Evolutionary conservation across 2,888 invertebrate genomes (phyloP).

Genomic region (Disparrhopalites patrizii): DNA sequence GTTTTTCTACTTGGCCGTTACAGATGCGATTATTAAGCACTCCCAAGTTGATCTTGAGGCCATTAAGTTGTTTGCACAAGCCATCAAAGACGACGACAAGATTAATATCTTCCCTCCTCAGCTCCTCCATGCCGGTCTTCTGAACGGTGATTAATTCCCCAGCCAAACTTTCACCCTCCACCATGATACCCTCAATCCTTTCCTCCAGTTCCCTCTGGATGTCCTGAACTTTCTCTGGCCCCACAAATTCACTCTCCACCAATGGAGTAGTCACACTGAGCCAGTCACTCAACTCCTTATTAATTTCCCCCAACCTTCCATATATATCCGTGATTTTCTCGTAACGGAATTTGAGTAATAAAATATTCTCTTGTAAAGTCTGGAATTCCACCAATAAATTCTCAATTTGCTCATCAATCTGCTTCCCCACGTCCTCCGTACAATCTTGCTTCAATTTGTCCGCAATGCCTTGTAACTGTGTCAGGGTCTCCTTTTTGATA

Average conservation of each 20-base stretch:
- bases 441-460: conserved; percentile 41
- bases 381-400: conserved; percentile 37
- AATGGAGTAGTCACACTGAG: neutral
- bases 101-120: conserved; percentile 18
- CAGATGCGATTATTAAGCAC: conserved; percentile 11
- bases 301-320: neutral
- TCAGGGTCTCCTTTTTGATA: conserved; percentile 23
- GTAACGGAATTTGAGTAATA: conserved; percentile 14
- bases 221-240: neutral
- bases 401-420: conserved; percentile 37
- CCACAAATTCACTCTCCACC: conserved; percentile 7
- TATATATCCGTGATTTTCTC: conserved; percentile 17
- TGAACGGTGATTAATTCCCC: conserved; percentile 14
- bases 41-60: conserved; percentile 17
- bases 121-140: conserved; percentile 13
- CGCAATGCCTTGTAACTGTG: conserved; percentile 34
- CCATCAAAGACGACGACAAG: conserved; percentile 21
- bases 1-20: neutral
- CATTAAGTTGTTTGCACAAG: conserved; percentile 20
- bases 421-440: conserved; percentile 40
- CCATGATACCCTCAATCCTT: neutral
- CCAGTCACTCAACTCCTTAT: conserved; percentile 10
- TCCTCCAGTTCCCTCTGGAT: conserved; percentile 8
- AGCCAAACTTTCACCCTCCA: conserved; percentile 11
- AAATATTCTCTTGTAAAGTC: conserved; percentile 24